These are phyloP conservation scores for Apostichopus parvimensis DNA, from an alignment of 35 echinoderm and acorn worm species.

Conservation along the genomic window DNA sequence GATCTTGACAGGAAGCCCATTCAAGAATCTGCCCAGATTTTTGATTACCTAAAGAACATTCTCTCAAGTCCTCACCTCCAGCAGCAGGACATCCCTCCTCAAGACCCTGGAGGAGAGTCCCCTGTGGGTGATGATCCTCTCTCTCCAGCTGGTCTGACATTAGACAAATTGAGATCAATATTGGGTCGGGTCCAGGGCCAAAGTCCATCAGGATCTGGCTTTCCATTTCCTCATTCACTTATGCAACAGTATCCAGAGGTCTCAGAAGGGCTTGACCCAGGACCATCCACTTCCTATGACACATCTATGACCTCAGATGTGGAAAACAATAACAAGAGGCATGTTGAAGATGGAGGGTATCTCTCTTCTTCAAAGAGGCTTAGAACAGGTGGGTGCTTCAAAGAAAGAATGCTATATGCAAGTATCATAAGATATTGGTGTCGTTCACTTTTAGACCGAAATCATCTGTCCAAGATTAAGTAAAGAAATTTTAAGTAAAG, in stretches of 20 bases:
- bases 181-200: constrained; percentile 21
- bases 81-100: neutral
- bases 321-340: constrained; percentile 48
- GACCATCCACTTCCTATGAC: neutral
- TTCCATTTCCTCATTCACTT: neutral
- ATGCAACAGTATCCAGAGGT: constrained; percentile 4
- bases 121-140: neutral
- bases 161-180: constrained; percentile 44
- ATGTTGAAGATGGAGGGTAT: neutral
- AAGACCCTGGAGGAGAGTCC: neutral
- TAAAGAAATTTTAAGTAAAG: no score
- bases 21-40: constrained; percentile 18
- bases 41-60: constrained; percentile 9
- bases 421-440: neutral
- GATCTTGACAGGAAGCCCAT: neutral
- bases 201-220: neutral
- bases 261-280: neutral
- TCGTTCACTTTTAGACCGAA: neutral
- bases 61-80: neutral
- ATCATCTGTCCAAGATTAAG: no score
- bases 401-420: neutral
- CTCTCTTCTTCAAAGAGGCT: constrained; percentile 22
- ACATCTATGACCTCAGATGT: neutral
- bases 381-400: constrained; percentile 41
- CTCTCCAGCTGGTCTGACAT: constrained; percentile 45